Base-by-base conservation (phyloP, 2,888 invertebrate genomes). In the Tetragnatha montana region DNA sequence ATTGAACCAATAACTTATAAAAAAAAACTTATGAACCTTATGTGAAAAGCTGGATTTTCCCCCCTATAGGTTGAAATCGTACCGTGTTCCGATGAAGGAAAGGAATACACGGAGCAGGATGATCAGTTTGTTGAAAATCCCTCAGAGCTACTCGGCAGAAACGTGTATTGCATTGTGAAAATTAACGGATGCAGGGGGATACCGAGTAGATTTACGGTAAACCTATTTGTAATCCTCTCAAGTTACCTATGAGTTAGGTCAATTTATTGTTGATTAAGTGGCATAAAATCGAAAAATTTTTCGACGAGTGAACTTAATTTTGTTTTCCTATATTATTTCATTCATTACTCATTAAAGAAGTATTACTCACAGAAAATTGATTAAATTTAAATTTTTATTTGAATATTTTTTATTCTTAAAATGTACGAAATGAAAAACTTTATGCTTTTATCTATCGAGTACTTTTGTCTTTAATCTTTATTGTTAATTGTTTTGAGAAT, bases 121-220 rank as follows among this genome's bases (percentile, higher is more conserved):
- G 93, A 94, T 91, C 93, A 92, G 70, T 95, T 94, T 92, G 94
- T 94, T 7, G 94, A 95, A 83, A 92, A 93, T 76, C 94, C 95
- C 0, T 92, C 92, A 1, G 93, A 94, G 89, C 92, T 95, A 70
- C 92, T 94, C 0, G 94, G 94, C 1, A 93, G 94, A 91, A 93
- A 94, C 83, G 91, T 94, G n/a, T 93, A 94, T 92, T 95, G 95
- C 92, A 93, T 93, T 88, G 93, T 95, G 60, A 94, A 94, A 92
- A 93, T 95, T 68, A 89, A 93, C 35, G 93, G 93, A 69, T 94
- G 94, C 22, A 92, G 94, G 76, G 94, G 94, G 6, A 92, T 95
- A 22, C 95, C 95, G 1, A 93, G 93, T 74, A 93, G 93, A 91
- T 94, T 94, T 91, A 94, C 94, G 19, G 94, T 94, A 92, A 93